Evolutionary conservation across 2,888 invertebrate genomes (phyloP).

Genomic region (Tachystola acroxantha): DNA sequence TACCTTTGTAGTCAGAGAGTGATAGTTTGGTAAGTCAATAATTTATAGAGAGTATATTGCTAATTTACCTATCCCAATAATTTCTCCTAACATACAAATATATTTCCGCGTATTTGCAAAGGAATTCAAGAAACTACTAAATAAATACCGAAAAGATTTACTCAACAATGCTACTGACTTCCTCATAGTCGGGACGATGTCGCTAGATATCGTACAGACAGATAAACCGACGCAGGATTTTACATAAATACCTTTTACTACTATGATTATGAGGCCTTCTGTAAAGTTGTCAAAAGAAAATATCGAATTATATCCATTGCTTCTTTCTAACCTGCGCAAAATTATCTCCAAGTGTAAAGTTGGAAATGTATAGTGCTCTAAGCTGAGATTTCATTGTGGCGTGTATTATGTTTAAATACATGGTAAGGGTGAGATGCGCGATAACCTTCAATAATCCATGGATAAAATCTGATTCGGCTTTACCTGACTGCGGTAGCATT

Average conservation of each 20-base stretch:
- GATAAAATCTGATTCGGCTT: constrained; percentile 64
- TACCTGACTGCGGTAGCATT: constrained; percentile 52
- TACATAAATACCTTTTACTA: constrained; percentile 54
- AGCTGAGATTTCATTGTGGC: neutral
- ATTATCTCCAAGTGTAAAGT: neutral
- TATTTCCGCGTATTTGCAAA: no score
- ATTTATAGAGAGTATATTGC: no score
- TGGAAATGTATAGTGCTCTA: neutral
- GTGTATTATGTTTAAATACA: neutral
- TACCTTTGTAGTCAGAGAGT: no score
- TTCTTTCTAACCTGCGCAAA: neutral
- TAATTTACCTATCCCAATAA: no score
- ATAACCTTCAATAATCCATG: constrained; percentile 67
- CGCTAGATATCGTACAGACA: constrained; percentile 8
- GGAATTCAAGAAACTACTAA: neutral
- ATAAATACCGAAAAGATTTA: neutral
- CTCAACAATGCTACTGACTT: constrained; percentile 8
- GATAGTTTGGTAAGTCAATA: no score
- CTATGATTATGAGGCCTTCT: neutral
- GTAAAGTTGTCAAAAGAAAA: constrained; percentile 37
- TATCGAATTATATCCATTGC: constrained; percentile 20
- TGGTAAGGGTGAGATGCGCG: constrained; percentile 38
- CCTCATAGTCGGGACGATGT: constrained; percentile 20
- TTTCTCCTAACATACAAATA: neutral
- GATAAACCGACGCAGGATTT: constrained; percentile 34